Percentiles rank a stretch among this genome's conserved stretches.
Conservation (phyloP, 2,888 invertebrate species). For the Andrena chrysosceles region DNA sequence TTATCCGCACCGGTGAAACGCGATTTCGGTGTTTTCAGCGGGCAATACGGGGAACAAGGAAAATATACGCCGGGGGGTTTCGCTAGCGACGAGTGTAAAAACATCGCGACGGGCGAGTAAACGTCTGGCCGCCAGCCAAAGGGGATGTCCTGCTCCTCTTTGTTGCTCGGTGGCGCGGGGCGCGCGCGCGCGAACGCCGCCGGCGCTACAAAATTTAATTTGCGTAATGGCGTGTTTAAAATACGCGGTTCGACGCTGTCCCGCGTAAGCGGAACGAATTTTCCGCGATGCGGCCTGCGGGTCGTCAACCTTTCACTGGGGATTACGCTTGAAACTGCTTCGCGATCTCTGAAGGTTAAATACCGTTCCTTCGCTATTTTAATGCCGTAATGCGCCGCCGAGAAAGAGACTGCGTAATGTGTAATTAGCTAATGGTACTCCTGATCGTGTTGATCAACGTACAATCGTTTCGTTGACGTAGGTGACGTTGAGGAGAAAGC, state of each 20-base stretch:
- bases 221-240: conserved; percentile 82
- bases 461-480: background rate
- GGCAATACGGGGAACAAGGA: conserved; percentile 41
- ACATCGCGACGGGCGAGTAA: conserved; percentile 60
- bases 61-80: conserved; percentile 56
- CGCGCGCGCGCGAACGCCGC: conserved; percentile 63
- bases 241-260: conserved; percentile 68
- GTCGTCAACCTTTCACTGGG: conserved; percentile 24
- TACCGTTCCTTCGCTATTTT: background rate
- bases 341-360: background rate
- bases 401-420: background rate
- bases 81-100: conserved; percentile 61
- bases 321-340: conserved; percentile 6
- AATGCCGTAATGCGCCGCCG: background rate
- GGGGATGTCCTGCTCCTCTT: conserved; percentile 36
- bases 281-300: conserved; percentile 13
- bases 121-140: conserved; percentile 64
- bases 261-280: conserved; percentile 27
- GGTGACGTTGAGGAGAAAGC: background rate
- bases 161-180: conserved; percentile 25
- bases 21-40: conserved; percentile 43
- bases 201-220: conserved; percentile 81
- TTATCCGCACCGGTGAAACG: conserved; percentile 26
- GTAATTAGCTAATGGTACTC: no score
- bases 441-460: no score